Evolutionary conservation across 1,140 invertebrate species (phyloP).

Genomic region (Zeugodacus cucurbitae): DNA sequence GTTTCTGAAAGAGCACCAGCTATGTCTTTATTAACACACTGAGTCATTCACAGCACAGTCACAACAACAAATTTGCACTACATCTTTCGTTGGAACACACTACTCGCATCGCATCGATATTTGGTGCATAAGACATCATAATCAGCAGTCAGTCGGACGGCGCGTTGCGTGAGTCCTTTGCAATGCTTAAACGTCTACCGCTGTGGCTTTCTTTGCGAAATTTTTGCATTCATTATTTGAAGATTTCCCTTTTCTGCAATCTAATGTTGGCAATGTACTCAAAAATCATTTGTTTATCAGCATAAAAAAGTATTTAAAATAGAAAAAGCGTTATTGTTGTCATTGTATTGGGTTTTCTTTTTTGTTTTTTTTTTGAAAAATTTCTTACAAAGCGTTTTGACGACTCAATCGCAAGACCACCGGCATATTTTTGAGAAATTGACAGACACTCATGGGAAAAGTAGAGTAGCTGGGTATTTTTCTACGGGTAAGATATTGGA

Average conservation of each 20-base stretch:
- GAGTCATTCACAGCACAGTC: not conserved
- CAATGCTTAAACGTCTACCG: not conserved
- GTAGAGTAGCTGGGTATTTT: not conserved
- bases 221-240: not conserved
- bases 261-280: not conserved
- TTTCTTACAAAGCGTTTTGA: not conserved
- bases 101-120: not conserved
- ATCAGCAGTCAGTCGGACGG: not conserved
- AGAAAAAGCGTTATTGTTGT: not conserved
- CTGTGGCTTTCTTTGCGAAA: slow-evolving; percentile 1
- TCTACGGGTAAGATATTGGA: not conserved
- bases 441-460: not conserved
- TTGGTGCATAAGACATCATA: not conserved
- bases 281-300: not conserved
- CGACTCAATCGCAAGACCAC: not conserved
- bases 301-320: not conserved
- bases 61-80: not conserved
- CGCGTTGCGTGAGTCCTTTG: slow-evolving; percentile 19
- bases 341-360: not conserved
- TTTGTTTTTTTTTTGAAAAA: not conserved
- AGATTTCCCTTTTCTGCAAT: not conserved
- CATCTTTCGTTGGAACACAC: not conserved
- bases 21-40: not conserved
- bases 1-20: slow-evolving; percentile 32
- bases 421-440: not conserved